Conservation (phyloP, 2,888 invertebrate genomes). For the Cylloceria caligata region DNA sequence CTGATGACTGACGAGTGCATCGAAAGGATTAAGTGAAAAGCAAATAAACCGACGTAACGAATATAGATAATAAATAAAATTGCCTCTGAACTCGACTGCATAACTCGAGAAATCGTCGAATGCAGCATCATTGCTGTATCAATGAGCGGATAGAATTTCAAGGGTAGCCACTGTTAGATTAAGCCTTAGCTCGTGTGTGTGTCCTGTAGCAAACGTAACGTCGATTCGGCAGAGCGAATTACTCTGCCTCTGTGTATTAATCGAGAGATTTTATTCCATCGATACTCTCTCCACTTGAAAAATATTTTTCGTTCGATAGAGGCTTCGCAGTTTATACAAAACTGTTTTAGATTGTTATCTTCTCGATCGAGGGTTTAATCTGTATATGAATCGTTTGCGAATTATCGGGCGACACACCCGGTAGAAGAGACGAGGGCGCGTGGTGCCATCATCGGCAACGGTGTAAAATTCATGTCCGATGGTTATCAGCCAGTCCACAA, state of each 20-base stretch:
- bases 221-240: background rate
- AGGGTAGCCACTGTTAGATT: slow-evolving; percentile 42
- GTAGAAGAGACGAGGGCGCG: slow-evolving; percentile 1
- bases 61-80: background rate
- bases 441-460: slow-evolving; percentile 51
- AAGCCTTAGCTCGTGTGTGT: slow-evolving; percentile 12
- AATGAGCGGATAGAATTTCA: slow-evolving; percentile 48
- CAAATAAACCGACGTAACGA: background rate
- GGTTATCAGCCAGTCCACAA: background rate
- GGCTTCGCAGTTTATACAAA: background rate
- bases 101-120: slow-evolving; percentile 11
- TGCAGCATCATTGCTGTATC: slow-evolving; percentile 7
- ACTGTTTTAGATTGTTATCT: background rate
- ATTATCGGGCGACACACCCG: slow-evolving; percentile 10
- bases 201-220: slow-evolving; percentile 13
- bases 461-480: background rate
- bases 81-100: background rate
- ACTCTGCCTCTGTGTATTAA: background rate
- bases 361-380: background rate
- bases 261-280: background rate
- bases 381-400: background rate
- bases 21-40: background rate
- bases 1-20: background rate
- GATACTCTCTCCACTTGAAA: background rate
- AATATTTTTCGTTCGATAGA: background rate